Percentiles rank a stretch among this genome's conserved stretches.
These are phyloP conservation scores for Pelosia muscerda DNA, from an alignment of 2,888 invertebrate genomes.

Conservation along the genomic window DNA sequence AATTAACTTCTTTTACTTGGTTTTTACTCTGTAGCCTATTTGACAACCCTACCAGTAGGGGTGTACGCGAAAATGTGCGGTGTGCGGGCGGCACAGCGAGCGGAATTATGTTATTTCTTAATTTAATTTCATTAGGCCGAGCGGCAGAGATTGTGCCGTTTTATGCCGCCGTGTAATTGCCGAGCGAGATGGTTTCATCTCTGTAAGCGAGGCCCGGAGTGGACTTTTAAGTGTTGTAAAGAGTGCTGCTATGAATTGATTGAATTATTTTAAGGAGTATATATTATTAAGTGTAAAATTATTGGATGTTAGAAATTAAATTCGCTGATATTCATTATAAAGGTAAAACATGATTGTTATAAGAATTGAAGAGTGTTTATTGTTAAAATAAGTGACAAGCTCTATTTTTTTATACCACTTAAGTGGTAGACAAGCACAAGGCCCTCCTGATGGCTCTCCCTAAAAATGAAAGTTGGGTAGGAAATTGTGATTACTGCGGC, in stretches of 20 bases:
- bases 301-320: neutral
- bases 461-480: too few relatives aligned
- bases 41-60: constrained; percentile 43
- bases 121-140: constrained; percentile 82
- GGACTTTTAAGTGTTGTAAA: constrained; percentile 21
- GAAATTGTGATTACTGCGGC: too few relatives aligned
- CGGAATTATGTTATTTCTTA: constrained; percentile 79
- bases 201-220: constrained; percentile 4
- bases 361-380: too few relatives aligned
- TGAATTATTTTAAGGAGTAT: constrained; percentile 6
- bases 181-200: constrained; percentile 12
- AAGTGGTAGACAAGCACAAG: too few relatives aligned
- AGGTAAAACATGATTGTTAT: too few relatives aligned
- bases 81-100: constrained; percentile 51
- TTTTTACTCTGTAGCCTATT: neutral
- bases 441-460: too few relatives aligned
- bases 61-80: constrained; percentile 53
- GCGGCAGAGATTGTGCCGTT: constrained; percentile 68
- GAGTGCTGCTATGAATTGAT: constrained; percentile 23
- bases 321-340: neutral
- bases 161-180: constrained; percentile 44
- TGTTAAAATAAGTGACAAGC: too few relatives aligned
- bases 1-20: neutral
- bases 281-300: neutral
- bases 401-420: too few relatives aligned